Percentiles rank a stretch among this genome's conserved stretches.
Conservation (phyloP, 1,140 invertebrate species). For the Aphelenchoides besseyi region DNA sequence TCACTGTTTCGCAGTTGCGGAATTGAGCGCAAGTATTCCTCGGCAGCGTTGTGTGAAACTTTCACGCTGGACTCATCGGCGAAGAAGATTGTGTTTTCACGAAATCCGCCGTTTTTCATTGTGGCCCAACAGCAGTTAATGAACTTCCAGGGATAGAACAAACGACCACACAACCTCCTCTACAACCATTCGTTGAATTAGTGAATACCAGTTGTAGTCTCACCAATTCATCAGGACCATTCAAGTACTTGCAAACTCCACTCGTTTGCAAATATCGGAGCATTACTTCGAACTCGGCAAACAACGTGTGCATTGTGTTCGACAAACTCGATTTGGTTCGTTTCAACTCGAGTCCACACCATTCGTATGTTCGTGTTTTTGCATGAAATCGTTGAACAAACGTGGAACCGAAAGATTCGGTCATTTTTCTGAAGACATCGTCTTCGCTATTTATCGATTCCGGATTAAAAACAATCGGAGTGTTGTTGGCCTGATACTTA, state of each 20-base stretch:
- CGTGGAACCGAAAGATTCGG: not conserved
- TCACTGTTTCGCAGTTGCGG: not conserved
- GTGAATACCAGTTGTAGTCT: not conserved
- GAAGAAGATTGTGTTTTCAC: conserved; percentile 1
- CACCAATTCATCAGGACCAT: not conserved
- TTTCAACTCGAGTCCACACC: not conserved
- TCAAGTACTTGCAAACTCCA: not conserved
- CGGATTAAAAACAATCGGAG: not conserved
- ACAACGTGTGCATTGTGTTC: not conserved
- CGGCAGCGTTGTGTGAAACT: not conserved
- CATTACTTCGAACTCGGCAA: conserved; percentile 14
- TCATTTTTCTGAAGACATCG: not conserved
- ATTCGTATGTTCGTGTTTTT: not conserved
- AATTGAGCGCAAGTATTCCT: not conserved
- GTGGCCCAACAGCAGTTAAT: conserved; percentile 8
- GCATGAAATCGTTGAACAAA: conserved; percentile 8
- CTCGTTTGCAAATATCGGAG: not conserved
- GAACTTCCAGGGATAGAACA: not conserved
- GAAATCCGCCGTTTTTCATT: not conserved
- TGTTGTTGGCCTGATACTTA: not conserved
- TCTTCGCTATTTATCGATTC: not conserved
- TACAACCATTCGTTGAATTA: not conserved
- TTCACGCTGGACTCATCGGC: not conserved
- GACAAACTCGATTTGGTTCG: not conserved
- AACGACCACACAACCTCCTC: not conserved